Evolutionary conservation across 2,888 invertebrate genomes (phyloP).

Genomic region (Drosophila anomalata): DNA sequence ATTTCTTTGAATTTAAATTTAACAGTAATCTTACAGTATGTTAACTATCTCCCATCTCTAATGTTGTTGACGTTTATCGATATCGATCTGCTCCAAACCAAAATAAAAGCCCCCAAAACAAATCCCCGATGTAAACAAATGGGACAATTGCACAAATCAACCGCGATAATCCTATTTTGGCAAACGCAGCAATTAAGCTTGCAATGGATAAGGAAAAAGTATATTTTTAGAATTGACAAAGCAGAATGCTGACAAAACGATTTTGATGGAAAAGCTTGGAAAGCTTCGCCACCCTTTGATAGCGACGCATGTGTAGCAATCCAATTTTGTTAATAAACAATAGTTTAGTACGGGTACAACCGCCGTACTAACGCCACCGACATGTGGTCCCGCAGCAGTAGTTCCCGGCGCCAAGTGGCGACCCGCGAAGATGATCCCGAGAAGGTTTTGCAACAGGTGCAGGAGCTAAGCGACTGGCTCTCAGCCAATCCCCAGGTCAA

Average conservation of each 20-base stretch:
- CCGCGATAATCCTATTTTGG: slow-evolving; percentile 32
- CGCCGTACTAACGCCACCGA: slow-evolving; percentile 18
- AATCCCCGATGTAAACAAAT: background rate
- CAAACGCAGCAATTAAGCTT: slow-evolving; percentile 42
- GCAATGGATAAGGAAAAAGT: slow-evolving; percentile 47
- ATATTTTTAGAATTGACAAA: slow-evolving; percentile 23
- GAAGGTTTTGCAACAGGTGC: slow-evolving; percentile 56
- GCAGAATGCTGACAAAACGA: slow-evolving; percentile 44
- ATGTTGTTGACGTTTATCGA: slow-evolving; percentile 3
- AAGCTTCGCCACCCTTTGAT: slow-evolving; percentile 30
- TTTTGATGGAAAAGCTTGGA: slow-evolving; percentile 46
- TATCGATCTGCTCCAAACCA: slow-evolving; percentile 8
- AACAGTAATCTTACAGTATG: slow-evolving; percentile 8
- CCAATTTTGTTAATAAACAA: slow-evolving; percentile 37
- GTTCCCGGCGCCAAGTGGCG: slow-evolving; percentile 23
- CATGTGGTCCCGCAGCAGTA: slow-evolving; percentile 49
- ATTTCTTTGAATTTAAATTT: background rate
- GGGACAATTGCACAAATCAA: background rate
- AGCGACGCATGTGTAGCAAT: slow-evolving; percentile 7
- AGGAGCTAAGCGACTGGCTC: slow-evolving; percentile 82
- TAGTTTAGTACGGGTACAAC: slow-evolving; percentile 34
- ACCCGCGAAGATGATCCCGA: slow-evolving; percentile 53
- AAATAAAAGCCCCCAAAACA: slow-evolving; percentile 1
- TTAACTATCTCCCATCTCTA: slow-evolving; percentile 3
- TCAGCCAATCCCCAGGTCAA: slow-evolving; percentile 83